Evolutionary conservation across 1,140 invertebrate species (phyloP).

Genomic region (Pararge aegeria): DNA sequence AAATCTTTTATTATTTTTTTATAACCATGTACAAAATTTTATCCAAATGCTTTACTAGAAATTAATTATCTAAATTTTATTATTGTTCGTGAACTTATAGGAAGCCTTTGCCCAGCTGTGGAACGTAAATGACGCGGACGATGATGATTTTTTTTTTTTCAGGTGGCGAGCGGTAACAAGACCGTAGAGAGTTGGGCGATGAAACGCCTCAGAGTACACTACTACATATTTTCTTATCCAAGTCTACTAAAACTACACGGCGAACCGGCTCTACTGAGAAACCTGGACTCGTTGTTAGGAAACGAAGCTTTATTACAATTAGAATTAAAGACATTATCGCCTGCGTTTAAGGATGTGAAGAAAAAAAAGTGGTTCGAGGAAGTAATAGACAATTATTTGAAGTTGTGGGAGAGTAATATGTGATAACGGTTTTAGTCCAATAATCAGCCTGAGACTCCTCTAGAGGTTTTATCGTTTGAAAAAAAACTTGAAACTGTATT

Average conservation of each 20-base stretch:
- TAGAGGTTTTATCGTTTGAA: no score
- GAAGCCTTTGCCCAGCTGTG: no score
- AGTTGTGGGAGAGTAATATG: constrained; percentile 93
- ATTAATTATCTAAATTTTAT: no score
- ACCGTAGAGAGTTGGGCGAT: constrained; percentile 89
- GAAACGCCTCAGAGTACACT: constrained; percentile 86
- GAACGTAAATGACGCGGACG: no score
- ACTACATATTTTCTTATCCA: constrained; percentile 90
- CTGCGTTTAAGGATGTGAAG: constrained; percentile 86
- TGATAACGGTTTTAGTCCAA: constrained; percentile 61
- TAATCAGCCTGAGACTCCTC: no score
- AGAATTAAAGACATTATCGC: constrained; percentile 87
- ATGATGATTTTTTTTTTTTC: constrained; percentile 41
- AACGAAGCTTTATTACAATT: constrained; percentile 91
- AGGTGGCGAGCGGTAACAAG: constrained; percentile 88
- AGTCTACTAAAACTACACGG: constrained; percentile 90
- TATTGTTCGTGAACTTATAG: no score
- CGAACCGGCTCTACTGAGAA: constrained; percentile 84
- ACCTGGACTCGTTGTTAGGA: constrained; percentile 86
- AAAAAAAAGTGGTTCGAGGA: constrained; percentile 91
- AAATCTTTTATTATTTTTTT: no score
- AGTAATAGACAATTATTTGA: constrained; percentile 92
- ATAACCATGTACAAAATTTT: no score
- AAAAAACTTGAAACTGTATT: no score
- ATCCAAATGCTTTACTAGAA: no score